A percentile compares a stretch with the other conserved stretches of the same genome.
Conservation (phyloP, 2,797 vertebrate species). For the Sebastes vulpes region DNA sequence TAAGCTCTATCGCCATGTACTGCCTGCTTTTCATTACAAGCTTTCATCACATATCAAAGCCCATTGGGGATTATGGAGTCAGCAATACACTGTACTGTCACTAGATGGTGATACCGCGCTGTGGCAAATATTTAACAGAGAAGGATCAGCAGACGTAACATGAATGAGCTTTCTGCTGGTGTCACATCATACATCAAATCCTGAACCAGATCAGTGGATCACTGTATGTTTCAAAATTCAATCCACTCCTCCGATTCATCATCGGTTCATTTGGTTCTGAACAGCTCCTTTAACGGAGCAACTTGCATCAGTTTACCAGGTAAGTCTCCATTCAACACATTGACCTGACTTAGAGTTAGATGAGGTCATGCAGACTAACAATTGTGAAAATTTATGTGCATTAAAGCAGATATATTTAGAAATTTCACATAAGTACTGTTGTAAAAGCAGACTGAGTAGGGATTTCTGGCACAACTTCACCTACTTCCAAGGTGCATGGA, state of each 20-base stretch:
- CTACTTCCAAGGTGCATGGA: background rate
- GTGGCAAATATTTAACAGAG: background rate
- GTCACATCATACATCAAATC: background rate
- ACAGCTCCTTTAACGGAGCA: constrained; percentile 13
- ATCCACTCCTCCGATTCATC: background rate
- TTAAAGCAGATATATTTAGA: no score
- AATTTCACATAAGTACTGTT: background rate
- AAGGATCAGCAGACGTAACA: background rate
- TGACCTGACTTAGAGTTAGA: background rate
- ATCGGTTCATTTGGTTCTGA: constrained; percentile 2
- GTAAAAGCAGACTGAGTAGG: background rate
- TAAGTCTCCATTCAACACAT: constrained; percentile 20
- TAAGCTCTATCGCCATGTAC: background rate
- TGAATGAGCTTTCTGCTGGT: background rate
- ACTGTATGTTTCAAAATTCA: background rate
- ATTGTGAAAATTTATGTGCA: background rate
- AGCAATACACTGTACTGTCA: background rate
- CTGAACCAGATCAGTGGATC: background rate
- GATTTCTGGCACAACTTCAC: background rate
- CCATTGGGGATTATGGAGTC: background rate
- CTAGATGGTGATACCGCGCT: constrained; percentile 39
- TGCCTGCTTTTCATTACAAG: constrained; percentile 38
- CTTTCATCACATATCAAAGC: constrained; percentile 32
- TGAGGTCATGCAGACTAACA: background rate
- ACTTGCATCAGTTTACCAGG: constrained; percentile 16